phyloP scores from a whole-genome alignment of 2,797 vertebrate species.

The Phataginus tricuspis region DNA sequence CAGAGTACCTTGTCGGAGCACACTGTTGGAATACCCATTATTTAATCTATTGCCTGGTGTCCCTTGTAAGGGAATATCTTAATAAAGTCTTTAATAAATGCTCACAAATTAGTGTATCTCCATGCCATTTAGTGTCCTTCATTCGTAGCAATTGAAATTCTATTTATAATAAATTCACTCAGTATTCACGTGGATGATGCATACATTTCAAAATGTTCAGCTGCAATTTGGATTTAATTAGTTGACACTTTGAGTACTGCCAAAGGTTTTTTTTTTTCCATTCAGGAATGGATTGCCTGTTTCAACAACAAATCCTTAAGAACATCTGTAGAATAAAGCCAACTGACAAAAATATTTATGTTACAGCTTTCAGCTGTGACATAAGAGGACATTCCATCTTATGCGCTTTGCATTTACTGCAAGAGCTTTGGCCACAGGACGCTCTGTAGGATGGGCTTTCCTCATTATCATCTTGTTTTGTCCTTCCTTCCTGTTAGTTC shows the following conservation, averaged over 20 bases:
- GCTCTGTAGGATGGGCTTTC: background rate
- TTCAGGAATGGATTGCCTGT: conserved; percentile 73
- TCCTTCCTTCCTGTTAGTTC: conserved; percentile 6
- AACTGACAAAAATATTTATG: conserved; percentile 79
- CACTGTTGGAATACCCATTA: background rate
- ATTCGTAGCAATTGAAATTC: conserved; percentile 61
- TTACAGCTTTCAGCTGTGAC: conserved; percentile 75
- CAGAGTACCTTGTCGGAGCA: background rate
- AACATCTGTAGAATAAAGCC: conserved; percentile 76
- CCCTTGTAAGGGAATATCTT: background rate
- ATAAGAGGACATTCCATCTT: conserved; percentile 61
- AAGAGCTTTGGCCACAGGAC: conserved; percentile 37
- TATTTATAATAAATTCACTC: conserved; percentile 72
- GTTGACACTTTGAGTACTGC: conserved; percentile 76
- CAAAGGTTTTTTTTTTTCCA: conserved; percentile 52
- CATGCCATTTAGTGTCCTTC: background rate
- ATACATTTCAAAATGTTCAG: conserved; percentile 75
- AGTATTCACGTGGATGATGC: conserved; percentile 68
- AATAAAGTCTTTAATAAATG: conserved; percentile 45
- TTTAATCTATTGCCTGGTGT: background rate
- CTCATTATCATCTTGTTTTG: background rate
- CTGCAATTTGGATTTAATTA: conserved; percentile 78
- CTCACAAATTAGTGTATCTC: conserved; percentile 41
- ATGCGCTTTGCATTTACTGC: conserved; percentile 52
- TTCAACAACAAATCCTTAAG: conserved; percentile 76